These are phyloP conservation scores for Onychomys arenicola DNA, from an alignment of 2,797 vertebrate genomes.

Conservation along the genomic window DNA sequence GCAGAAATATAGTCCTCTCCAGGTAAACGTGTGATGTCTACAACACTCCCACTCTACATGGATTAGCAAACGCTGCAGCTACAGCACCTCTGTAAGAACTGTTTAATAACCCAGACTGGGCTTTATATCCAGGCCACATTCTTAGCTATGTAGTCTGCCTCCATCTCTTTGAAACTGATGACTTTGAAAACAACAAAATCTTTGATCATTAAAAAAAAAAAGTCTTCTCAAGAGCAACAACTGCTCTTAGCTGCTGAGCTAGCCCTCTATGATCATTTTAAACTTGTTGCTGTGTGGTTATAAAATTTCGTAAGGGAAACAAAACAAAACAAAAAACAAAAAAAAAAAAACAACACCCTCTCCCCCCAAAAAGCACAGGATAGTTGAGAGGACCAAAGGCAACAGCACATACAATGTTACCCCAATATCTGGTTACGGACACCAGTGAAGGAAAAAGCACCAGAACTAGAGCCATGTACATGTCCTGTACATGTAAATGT, in stretches of 20 bases:
- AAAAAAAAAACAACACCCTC: neutral
- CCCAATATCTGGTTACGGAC: neutral
- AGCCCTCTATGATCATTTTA: neutral
- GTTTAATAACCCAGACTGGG: neutral
- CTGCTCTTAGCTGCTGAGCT: neutral
- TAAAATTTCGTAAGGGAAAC: conserved; percentile 44
- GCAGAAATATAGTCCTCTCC: neutral
- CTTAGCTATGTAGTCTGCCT: neutral
- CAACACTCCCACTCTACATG: too few species aligned
- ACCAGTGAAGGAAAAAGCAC: conserved; percentile 53
- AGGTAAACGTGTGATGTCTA: neutral
- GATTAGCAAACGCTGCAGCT: neutral
- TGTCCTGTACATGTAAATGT: neutral
- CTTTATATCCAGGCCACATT: neutral
- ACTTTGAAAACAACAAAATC: neutral
- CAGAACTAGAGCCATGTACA: neutral
- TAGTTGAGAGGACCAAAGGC: conserved; percentile 41
- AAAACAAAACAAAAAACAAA: neutral
- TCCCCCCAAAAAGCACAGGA: neutral
- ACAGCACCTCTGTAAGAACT: neutral
- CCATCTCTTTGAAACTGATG: neutral
- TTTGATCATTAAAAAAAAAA: neutral
- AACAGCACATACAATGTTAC: neutral
- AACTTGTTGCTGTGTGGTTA: conserved; percentile 24
- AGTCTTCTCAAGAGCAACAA: neutral